phyloP scores from a whole-genome alignment of 2,888 invertebrate genomes.

The Monopis laevigella region DNA sequence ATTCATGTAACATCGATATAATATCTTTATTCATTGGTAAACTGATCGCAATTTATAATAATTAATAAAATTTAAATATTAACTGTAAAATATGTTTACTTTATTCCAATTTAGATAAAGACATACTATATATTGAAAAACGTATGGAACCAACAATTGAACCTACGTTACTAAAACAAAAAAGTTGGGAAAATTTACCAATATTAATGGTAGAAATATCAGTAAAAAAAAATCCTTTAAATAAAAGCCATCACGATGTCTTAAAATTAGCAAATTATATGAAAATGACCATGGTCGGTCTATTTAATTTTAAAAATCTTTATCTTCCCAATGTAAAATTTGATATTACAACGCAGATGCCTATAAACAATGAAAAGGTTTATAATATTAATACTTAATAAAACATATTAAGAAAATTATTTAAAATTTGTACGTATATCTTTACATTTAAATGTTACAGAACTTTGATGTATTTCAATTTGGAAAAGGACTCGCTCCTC shows the following conservation, averaged over 20 bases:
- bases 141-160: conserved; percentile 38
- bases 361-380: conserved; percentile 32
- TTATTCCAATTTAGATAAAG: too few species aligned
- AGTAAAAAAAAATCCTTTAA: conserved; percentile 27
- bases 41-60: too few species aligned
- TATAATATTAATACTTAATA: too few species aligned
- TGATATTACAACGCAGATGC: conserved; percentile 37
- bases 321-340: conserved; percentile 28
- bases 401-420: too few species aligned
- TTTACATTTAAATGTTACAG: too few species aligned
- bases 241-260: conserved; percentile 31
- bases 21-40: too few species aligned
- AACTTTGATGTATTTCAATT: too few species aligned
- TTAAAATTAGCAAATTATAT: conserved; percentile 37
- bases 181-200: conserved; percentile 53
- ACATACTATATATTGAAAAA: conserved; percentile 33
- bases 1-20: too few species aligned
- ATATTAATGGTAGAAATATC: conserved; percentile 35
- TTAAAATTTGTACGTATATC: too few species aligned
- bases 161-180: conserved; percentile 27
- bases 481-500: too few species aligned
- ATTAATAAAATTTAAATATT: too few species aligned
- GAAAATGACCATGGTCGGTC: conserved; percentile 39
- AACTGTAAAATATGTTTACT: too few species aligned
- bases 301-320: conserved; percentile 39